phyloP scores from a whole-genome alignment of 2,113 vertebrate species.

The Albula glossodonta region DNA sequence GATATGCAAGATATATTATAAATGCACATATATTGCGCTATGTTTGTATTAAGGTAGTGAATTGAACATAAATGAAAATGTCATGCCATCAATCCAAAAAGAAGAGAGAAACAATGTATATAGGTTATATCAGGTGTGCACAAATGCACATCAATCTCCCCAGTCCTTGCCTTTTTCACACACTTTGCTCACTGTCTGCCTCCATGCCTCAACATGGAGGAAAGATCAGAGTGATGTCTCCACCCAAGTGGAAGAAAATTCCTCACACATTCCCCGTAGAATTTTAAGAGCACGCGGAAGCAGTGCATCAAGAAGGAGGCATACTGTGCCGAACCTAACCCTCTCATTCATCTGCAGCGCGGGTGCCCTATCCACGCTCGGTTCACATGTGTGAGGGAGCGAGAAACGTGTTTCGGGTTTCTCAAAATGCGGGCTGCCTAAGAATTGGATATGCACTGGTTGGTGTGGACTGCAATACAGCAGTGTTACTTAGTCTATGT shows the following conservation, averaged over 20 bases:
- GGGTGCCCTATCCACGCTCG: background rate
- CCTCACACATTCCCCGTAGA: constrained; percentile 1
- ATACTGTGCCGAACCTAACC: background rate
- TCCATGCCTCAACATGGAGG: background rate
- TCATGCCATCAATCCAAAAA: background rate
- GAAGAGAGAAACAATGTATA: background rate
- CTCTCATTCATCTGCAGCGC: background rate
- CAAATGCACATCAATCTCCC: background rate
- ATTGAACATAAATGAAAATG: background rate
- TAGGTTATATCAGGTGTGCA: background rate
- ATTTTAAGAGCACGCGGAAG: background rate
- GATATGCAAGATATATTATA: background rate
- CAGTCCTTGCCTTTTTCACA: background rate
- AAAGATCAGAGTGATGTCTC: background rate
- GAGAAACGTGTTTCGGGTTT: background rate
- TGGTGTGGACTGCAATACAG: background rate
- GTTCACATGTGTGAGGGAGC: constrained; percentile 10
- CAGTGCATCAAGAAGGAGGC: background rate
- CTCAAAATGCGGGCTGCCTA: background rate
- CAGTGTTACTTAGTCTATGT: background rate
- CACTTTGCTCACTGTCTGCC: background rate
- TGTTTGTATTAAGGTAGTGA: background rate
- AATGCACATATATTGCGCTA: background rate
- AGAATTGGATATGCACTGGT: background rate
- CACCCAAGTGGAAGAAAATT: constrained; percentile 6